Evolutionary conservation across 2,797 vertebrate genomes (phyloP).

Genomic region (Momotus momota): DNA sequence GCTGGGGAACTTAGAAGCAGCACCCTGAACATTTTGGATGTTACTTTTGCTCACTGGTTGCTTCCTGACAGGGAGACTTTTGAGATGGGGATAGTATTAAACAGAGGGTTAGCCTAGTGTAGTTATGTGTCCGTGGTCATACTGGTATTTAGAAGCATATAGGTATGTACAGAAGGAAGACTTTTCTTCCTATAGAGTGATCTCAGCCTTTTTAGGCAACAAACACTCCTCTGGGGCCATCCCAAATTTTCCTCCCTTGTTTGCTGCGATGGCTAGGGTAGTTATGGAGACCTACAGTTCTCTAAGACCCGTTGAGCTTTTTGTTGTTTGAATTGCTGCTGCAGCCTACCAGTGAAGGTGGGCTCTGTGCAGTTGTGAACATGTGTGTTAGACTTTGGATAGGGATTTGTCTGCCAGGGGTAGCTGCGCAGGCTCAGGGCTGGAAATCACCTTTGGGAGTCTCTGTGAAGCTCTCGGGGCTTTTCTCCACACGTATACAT

Average conservation of each 20-base stretch:
- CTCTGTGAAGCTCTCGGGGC: neutral
- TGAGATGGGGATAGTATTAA: neutral
- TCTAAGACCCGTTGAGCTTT: neutral
- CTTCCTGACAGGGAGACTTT: neutral
- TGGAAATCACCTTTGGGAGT: neutral
- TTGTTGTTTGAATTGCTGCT: neutral
- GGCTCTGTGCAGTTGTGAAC: neutral
- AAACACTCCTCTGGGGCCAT: accelerated
- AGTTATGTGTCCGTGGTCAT: accelerated
- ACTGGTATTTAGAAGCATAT: neutral
- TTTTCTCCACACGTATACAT: neutral
- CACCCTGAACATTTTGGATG: neutral
- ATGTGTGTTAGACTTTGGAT: accelerated
- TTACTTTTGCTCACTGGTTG: accelerated
- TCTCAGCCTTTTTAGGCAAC: neutral
- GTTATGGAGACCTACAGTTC: neutral
- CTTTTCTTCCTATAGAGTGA: neutral
- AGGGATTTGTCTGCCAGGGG: neutral
- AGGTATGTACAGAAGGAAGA: neutral
- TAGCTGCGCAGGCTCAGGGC: neutral
- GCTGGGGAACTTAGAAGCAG: neutral
- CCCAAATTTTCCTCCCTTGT: neutral
- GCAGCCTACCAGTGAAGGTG: neutral
- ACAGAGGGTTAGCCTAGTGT: neutral
- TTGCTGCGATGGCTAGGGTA: neutral